Evolutionary conservation across 2,113 vertebrate genomes (phyloP).

Genomic region (Vulpes ferrilata): DNA sequence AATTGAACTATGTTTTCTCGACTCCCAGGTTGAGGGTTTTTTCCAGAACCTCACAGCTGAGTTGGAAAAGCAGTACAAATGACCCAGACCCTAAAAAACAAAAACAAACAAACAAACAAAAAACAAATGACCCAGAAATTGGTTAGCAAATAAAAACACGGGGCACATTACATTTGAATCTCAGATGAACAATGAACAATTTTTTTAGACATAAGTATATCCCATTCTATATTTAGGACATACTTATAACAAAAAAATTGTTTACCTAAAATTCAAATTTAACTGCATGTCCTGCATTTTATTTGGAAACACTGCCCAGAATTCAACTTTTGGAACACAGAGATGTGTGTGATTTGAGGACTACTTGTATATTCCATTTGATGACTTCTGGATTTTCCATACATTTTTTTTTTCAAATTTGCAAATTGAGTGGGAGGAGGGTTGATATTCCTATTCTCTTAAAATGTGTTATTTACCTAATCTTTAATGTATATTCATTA

Average conservation of each 20-base stretch:
- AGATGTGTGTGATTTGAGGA: neutral
- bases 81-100: neutral
- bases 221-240: neutral
- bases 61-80: neutral
- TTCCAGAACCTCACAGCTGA: neutral
- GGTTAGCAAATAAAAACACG: neutral
- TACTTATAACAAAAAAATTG: neutral
- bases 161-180: neutral
- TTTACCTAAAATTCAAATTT: neutral
- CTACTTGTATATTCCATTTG: neutral
- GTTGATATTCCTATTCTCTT: neutral
- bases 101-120: no score
- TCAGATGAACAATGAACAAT: neutral
- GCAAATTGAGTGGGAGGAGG: neutral
- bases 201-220: neutral
- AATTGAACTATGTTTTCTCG: neutral
- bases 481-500: neutral
- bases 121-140: neutral
- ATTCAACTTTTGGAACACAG: neutral
- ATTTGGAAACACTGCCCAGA: neutral
- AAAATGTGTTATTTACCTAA: neutral
- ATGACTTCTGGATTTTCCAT: neutral
- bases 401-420: neutral
- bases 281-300: neutral
- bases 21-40: neutral